Evolutionary conservation across 2,888 invertebrate genomes (phyloP).

Genomic region (Anthoptus insignis): DNA sequence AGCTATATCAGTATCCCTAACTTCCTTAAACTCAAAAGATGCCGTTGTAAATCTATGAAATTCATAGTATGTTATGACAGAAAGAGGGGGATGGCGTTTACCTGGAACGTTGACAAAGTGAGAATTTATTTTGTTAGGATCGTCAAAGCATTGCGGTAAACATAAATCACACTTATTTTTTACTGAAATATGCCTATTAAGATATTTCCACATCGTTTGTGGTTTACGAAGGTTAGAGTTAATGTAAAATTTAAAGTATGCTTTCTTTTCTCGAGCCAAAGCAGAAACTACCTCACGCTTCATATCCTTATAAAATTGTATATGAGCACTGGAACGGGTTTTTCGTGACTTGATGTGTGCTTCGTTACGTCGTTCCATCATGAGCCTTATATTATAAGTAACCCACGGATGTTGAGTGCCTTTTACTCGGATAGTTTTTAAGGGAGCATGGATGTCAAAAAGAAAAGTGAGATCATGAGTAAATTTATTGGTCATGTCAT

Average conservation of each 20-base stretch:
- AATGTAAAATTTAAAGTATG: conserved; percentile 28
- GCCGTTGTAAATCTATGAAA: background rate
- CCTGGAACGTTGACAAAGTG: conserved; percentile 34
- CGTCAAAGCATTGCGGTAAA: conserved; percentile 18
- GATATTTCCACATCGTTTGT: conserved; percentile 32
- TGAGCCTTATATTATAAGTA: no score
- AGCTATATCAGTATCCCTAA: background rate
- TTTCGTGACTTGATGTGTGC: conserved; percentile 7
- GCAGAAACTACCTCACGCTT: conserved; percentile 13
- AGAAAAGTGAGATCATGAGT: background rate
- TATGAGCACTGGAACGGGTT: conserved; percentile 21
- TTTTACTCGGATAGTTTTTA: background rate
- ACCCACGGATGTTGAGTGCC: conserved; percentile 18
- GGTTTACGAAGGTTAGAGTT: conserved; percentile 25
- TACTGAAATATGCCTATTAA: conserved; percentile 10
- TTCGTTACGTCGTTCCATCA: conserved; percentile 26
- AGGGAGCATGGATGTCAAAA: background rate
- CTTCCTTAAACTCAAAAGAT: background rate
- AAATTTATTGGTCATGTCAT: background rate
- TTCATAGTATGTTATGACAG: background rate
- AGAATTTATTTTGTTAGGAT: conserved; percentile 28
- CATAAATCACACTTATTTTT: conserved; percentile 1
- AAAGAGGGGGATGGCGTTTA: background rate
- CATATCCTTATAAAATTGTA: conserved; percentile 28
- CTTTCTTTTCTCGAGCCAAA: conserved; percentile 28